Base-by-base conservation (phyloP, 2,888 invertebrate species). In the Cyaniris semiargus region DNA sequence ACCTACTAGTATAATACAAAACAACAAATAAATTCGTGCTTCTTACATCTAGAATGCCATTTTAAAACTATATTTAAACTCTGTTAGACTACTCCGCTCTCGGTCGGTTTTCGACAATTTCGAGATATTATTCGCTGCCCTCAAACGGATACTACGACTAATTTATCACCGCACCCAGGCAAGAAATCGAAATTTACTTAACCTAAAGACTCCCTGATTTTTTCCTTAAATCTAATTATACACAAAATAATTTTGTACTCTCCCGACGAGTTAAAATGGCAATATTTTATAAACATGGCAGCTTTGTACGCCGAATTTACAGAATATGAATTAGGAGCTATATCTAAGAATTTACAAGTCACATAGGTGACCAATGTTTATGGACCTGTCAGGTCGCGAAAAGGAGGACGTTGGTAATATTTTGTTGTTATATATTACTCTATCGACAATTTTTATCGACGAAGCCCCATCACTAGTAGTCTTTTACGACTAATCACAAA, bases 191-290 rank as follows among this genome's bases (percentile, higher is more conserved):
- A 87, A 88, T 87, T 89, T 86, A 88, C 90, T 92, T 90, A 88
- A 83, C 84, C 90, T 91, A 93, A 84, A 90, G 87, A 88, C 93
- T 93, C 93, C 94, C 93, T 93, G 93, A 93, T 93, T 93, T 92
- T 91, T 90, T 90, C 89, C 93, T 94, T 93, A 93, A 80, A 86
- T 85, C 91, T 92, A 91, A 90, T 87, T 93, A 92, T 94, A 92
- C 92, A 93, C 91, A 93, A 94, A 93, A 93, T 93, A 93, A 92
- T 93, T 93, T 94, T 94, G 94, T 93, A 94, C 94, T 94, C 93
- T 92, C 87, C 84, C 86, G 89, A 90, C 90, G 92, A 93, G 92
- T 90, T 89, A 85, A 85, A 90, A 93, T 93, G 92, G 93, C 92
- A 92, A 90, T 91, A 90, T 86, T 83, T 86, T 87, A 86, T 87